Evolutionary conservation across 2,113 vertebrate species (phyloP), one percentile per base, ranked within the genome.

Genomic region (Columba livia): DNA sequence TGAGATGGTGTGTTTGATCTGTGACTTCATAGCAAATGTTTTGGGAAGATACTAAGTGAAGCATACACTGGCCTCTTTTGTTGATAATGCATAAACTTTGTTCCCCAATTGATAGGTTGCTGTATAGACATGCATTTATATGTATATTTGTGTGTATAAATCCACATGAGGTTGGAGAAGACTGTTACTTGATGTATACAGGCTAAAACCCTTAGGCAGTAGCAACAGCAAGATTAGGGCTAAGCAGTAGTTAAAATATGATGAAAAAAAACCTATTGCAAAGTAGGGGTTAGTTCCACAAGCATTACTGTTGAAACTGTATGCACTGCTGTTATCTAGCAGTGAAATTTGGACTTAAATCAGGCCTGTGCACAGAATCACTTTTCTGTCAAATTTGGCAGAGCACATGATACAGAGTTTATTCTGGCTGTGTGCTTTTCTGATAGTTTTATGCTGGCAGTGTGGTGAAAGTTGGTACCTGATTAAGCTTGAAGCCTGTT

Each of bases 341-440:
- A 69, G 50, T 58, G 56, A 91, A 94, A 60, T 74, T 67, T 93
- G 89, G 77, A 78, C 38, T 47, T 48, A 60, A 91, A 74, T 86
- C 62, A 74, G 42, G 15, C 44, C 61, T 85, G 66, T 32, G 51
- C 51, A 86, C 14, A 34, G 23, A 36, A 54, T 66, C 67, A 32
- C 25, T 93, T 78, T 94, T 64, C 75, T 80, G 79, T 86, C 79
- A 74, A 60, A 71, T 90, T 81, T 93, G 83, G 64, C 72, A 79
- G 53, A 84, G 38, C 17, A 38, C 14, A 13, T 32, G 42, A 70
- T 72, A 32, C 4, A 61, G 65, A 85, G 48, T 82, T 95, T 93
- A 72, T 15, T 75, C 79, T 95, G 89, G 84, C 89, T 75, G 4
- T 64, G 5, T 47, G 15, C 26, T 94, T 71, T 86, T 57, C 79